Percentiles rank a stretch among this genome's conserved stretches.
These are phyloP conservation scores for Nesometra sesokonis DNA, from an alignment of 35 echinoderm and acorn worm species.

Conservation along the genomic window DNA sequence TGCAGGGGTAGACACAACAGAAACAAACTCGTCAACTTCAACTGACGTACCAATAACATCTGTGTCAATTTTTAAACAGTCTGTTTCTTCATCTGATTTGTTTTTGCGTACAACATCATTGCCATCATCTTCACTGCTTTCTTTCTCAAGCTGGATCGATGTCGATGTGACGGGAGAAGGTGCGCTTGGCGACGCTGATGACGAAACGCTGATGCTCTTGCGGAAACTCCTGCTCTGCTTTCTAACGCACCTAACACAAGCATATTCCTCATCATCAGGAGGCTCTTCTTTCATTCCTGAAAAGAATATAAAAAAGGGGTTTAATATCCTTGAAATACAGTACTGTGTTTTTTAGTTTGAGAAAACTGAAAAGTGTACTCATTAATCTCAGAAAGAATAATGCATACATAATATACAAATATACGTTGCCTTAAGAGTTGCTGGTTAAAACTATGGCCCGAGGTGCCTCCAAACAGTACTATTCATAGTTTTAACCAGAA, in stretches of 20 bases:
- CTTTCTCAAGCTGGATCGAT: background rate
- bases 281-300: constrained; percentile 82
- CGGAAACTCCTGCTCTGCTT: constrained; percentile 22
- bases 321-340: background rate
- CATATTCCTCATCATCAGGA: constrained; percentile 81
- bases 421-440: too few species aligned
- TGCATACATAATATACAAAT: too few species aligned
- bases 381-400: background rate
- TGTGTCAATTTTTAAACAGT: background rate
- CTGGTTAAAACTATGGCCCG: too few species aligned
- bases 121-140: background rate
- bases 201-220: background rate
- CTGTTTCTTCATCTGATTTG: background rate
- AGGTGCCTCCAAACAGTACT: too few species aligned
- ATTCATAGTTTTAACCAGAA: too few species aligned
- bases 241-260: constrained; percentile 66
- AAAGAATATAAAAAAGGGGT: background rate
- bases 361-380: background rate
- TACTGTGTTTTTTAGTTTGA: background rate
- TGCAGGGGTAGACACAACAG: constrained; percentile 34
- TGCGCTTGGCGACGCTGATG: background rate
- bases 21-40: constrained; percentile 26
- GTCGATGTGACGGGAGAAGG: background rate
- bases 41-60: background rate
- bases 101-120: constrained; percentile 1